phyloP scores from a whole-genome alignment of 2,797 vertebrate species.

The Lycodopsis pacificus region DNA sequence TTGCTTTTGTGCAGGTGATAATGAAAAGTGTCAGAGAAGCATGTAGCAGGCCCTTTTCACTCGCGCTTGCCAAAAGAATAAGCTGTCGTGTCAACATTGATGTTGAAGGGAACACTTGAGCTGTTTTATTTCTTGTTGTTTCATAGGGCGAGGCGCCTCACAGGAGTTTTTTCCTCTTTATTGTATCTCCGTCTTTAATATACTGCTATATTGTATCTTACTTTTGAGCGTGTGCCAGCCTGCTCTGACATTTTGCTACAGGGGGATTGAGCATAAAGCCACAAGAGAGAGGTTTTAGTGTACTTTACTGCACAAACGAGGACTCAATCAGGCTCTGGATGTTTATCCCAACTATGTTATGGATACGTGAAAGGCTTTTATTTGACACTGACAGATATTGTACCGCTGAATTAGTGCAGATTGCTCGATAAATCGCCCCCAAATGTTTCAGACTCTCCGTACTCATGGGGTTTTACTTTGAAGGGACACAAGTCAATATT shows the following conservation, averaged over 20 bases:
- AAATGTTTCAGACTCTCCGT: constrained; percentile 19
- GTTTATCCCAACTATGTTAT: constrained; percentile 32
- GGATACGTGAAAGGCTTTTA: constrained; percentile 33
- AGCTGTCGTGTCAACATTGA: constrained; percentile 74
- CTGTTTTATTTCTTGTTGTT: constrained; percentile 75
- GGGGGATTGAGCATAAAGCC: constrained; percentile 54
- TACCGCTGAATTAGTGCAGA: constrained; percentile 20
- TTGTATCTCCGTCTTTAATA: constrained; percentile 41
- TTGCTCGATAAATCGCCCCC: constrained; percentile 7
- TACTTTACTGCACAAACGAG: constrained; percentile 63
- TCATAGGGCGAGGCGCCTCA: constrained; percentile 66
- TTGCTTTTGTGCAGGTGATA: constrained; percentile 88
- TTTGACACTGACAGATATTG: constrained; percentile 45
- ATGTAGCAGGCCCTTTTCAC: constrained; percentile 84
- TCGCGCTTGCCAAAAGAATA: constrained; percentile 69
- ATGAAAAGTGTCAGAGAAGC: constrained; percentile 89
- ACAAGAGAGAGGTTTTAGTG: constrained; percentile 40
- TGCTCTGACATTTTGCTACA: constrained; percentile 64
- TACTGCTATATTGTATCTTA: constrained; percentile 64
- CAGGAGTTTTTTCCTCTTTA: constrained; percentile 29
- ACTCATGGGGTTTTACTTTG: constrained; percentile 16
- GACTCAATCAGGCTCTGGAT: constrained; percentile 57
- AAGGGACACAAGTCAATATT: constrained; percentile 21
- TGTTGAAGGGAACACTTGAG: constrained; percentile 68
- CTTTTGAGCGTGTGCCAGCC: constrained; percentile 67